Percentiles rank a stretch among this genome's conserved stretches.
These are phyloP conservation scores for Rhizoglyphus robini DNA, from an alignment of 1,140 invertebrate genomes.

Conservation along the genomic window DNA sequence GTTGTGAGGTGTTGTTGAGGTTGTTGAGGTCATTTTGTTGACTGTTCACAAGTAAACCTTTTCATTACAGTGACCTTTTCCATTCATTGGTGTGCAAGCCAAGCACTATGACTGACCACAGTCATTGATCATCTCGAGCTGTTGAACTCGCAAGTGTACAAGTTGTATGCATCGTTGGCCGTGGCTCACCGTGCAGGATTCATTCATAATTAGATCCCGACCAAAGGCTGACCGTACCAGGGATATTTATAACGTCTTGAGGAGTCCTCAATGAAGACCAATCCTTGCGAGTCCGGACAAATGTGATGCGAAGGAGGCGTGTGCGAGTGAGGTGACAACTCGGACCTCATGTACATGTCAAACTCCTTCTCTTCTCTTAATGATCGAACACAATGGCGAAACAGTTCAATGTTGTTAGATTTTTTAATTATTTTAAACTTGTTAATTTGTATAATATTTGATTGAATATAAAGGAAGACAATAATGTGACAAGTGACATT, in stretches of 20 bases:
- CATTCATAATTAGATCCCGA: background rate
- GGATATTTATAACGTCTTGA: slow-evolving; percentile 11
- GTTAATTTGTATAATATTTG: no score
- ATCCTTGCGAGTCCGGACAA: background rate
- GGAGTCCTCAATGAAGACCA: no score
- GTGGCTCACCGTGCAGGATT: background rate
- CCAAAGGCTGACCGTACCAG: background rate
- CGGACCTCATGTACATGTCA: background rate
- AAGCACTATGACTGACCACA: background rate
- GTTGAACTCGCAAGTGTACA: no score
- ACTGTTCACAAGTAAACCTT: background rate
- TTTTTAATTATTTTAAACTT: no score
- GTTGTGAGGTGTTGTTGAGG: background rate
- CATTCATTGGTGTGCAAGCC: background rate
- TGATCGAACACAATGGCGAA: no score
- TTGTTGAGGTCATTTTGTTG: background rate
- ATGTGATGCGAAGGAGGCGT: slow-evolving; percentile 2
- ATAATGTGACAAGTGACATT: no score
- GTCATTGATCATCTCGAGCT: no score
- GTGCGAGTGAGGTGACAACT: background rate
- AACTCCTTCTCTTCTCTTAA: no score
- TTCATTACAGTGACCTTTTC: background rate
- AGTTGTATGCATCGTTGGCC: slow-evolving; percentile 1
- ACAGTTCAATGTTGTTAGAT: no score
- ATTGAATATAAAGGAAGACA: no score